These are phyloP conservation scores for Bergia puertoricense DNA, from an alignment of 92 coral and sea anemone species.

Conservation along the genomic window DNA sequence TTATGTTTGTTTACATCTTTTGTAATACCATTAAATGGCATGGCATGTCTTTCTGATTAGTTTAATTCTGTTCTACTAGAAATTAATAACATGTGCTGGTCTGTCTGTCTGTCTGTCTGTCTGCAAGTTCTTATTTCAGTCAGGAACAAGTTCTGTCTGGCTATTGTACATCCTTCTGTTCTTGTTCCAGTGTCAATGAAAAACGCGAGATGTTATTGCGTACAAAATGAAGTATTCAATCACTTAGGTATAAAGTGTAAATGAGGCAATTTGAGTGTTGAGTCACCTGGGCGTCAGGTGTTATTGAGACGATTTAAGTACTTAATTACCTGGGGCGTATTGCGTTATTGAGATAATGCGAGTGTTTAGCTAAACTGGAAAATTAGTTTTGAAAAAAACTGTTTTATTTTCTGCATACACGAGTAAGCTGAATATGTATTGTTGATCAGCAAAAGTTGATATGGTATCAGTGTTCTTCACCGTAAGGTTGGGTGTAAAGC, in stretches of 20 bases:
- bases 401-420: too few species aligned
- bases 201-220: not conserved
- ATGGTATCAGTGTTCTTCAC: not conserved
- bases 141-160: too few species aligned
- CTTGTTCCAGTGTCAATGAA: too few species aligned
- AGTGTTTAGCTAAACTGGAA: not conserved
- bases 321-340: not conserved
- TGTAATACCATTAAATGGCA: too few species aligned
- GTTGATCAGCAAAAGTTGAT: too few species aligned
- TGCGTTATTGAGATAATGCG: not conserved
- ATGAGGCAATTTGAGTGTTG: slow-evolving; percentile 39
- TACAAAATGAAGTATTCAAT: not conserved
- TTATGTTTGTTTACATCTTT: too few species aligned
- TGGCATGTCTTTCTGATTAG: too few species aligned
- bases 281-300: not conserved
- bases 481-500: not conserved
- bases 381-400: not conserved
- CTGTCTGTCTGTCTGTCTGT: not conserved
- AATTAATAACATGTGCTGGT: too few species aligned
- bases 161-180: too few species aligned
- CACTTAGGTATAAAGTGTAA: slow-evolving; percentile 42
- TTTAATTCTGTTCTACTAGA: too few species aligned
- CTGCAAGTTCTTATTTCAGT: not conserved
- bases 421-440: too few species aligned
- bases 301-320: not conserved